Base-by-base conservation (phyloP, 2,888 invertebrate genomes). In the Drosophila stalkeri region DNA sequence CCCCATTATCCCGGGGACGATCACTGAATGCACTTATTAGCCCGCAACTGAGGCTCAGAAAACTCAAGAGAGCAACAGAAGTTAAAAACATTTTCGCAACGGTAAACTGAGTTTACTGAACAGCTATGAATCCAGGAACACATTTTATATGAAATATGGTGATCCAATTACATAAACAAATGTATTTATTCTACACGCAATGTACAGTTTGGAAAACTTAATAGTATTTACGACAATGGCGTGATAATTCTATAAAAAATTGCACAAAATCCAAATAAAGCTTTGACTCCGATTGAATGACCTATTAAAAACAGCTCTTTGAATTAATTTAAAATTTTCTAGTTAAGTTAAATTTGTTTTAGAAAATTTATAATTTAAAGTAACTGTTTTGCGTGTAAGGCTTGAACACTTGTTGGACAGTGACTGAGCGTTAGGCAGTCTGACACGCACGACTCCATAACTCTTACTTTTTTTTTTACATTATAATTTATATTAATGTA, bases 1-100 rank as follows among this genome's bases (percentile, higher is more conserved):
- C 91, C 14, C 91, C 92, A 77, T 91, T 92, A 64, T 92, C 77
- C 75, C 75, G 91, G 37, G 90, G 88, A n/a, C 64, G 77, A 66
- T 84, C 75, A 31, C 61, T 70, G 1, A 85, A 41, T 1, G 72
- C 74, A 33, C 11, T 27, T 4, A 41, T 33, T 8, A 33, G 33
- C 2, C 18, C 49, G n/a, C 49, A 11, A 11, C 49, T 39, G 7
- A 76, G 20, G 37, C 55, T 35, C n/a, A 87, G 49, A 9, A 54
- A 16, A n/a, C 51, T 44, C 6, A 73, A 18, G 0, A 73, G 7
- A 6, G 51, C 55, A 51, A 73, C 20, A 16, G 14, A 51, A 43
- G 41, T 64, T 20, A 62, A 47, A 39, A 59, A 20, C 89, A 84
- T 84, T 65, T 73, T 35, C 11, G 11, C 55, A 71, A 67, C 62